These are phyloP conservation scores for Hydractinia echinata DNA, from an alignment of 30 jellyfish, hydroid and myxozoan genomes.

Conservation along the genomic window DNA sequence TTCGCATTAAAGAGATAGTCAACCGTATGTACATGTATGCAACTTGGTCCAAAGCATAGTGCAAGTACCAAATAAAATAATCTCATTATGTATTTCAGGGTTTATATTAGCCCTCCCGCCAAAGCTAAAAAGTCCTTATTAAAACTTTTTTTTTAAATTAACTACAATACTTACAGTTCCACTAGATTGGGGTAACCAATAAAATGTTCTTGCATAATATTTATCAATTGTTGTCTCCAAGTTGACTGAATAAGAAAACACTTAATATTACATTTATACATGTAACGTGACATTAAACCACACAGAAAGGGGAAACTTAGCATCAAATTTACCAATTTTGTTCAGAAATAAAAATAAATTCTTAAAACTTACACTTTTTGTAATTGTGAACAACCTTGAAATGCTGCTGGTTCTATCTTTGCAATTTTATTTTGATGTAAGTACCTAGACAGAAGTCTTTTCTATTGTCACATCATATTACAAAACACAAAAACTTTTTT, in stretches of 20 bases:
- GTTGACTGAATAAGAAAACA: conserved; percentile 36
- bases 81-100: too few species aligned
- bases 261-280: background rate
- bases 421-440: conserved; percentile 41
- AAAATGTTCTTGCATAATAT: conserved; percentile 38
- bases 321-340: background rate
- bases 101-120: too few species aligned
- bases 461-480: too few species aligned
- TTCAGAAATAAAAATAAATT: background rate
- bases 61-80: too few species aligned
- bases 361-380: conserved; percentile 52
- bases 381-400: conserved; percentile 23
- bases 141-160: too few species aligned
- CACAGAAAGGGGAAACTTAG: background rate
- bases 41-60: too few species aligned
- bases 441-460: background rate
- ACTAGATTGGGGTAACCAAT: conserved; percentile 44
- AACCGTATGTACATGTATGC: too few species aligned
- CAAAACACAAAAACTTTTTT: too few species aligned
- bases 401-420: conserved; percentile 33
- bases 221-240: conserved; percentile 56
- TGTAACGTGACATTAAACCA: background rate
- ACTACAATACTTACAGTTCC: conserved; percentile 53
- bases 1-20: too few species aligned
- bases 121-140: too few species aligned